Conservation (phyloP, 1,140 invertebrate genomes). For the Drosophila suzukii region DNA sequence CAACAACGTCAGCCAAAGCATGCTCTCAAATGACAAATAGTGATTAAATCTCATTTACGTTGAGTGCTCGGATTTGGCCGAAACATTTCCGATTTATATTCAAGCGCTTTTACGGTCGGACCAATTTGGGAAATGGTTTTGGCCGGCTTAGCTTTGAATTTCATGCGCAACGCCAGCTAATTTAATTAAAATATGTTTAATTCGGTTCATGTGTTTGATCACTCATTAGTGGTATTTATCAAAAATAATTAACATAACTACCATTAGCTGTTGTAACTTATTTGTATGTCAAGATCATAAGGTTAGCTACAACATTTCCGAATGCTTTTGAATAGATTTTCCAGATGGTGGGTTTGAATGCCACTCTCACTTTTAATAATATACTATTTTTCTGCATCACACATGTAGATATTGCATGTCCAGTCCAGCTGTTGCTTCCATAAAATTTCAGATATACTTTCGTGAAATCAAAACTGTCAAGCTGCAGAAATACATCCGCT, state of each 20-base stretch:
- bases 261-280: too few relatives aligned
- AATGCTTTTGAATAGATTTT: too few relatives aligned
- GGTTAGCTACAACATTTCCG: too few relatives aligned
- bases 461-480: constrained; percentile 56
- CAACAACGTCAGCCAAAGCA: neutral
- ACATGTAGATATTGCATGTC: constrained; percentile 16
- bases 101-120: constrained; percentile 4
- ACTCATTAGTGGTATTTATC: neutral
- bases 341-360: neutral
- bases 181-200: constrained; percentile 4
- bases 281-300: too few relatives aligned
- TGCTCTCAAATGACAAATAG: constrained; percentile 21
- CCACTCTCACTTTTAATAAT: neutral
- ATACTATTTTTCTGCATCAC: neutral
- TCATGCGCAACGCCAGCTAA: constrained; percentile 3
- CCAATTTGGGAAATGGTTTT: constrained; percentile 9
- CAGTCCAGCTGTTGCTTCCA: constrained; percentile 34
- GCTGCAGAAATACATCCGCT: constrained; percentile 39
- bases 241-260: neutral
- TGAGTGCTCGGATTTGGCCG: constrained; percentile 35
- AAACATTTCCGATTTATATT: constrained; percentile 20
- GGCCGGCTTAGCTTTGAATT: constrained; percentile 1
- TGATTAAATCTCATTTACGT: constrained; percentile 47
- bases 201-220: neutral
- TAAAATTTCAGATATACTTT: constrained; percentile 14